Base-by-base conservation (phyloP, 2,888 invertebrate genomes). In the Itoplectis maculator region DNA sequence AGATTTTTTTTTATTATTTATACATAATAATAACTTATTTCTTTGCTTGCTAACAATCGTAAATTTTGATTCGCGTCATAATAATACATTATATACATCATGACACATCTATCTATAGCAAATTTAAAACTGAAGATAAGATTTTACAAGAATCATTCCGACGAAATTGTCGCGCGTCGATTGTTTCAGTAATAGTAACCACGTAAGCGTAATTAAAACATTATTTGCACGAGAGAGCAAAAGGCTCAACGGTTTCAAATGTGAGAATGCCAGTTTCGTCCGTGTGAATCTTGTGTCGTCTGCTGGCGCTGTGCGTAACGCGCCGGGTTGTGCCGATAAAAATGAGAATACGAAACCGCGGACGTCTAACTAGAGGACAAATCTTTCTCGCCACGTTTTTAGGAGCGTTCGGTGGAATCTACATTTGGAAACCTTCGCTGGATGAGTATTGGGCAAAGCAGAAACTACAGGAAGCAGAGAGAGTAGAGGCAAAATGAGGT, bases 371-470 rank as follows among this genome's bases (percentile, higher is more conserved):
- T 13, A 93, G 74, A 83, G 89, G 92, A 72, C 94, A 94, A 88
- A 81, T 94, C 81, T 86, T 91, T 69, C 79, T 95, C 59, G 93
- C 92, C 13, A 88, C 93, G 42, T 81, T 93, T 84, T 83, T 94
- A 68, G 95, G 95, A 35, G 90, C 93, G 70, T 86, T 93, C 59
- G 89, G 93, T 75, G 94, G 94, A 82, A 85, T 93, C 82, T 94
- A 94, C 37, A 93, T 94, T 86, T 94, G 94, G 94, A 93, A 92
- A 87, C 94, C 94, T 1, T 54, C 94, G 7, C 91, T 94, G 2
- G 82, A 87, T 45, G 80, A 89, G 80, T 45, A 83, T 40, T 56
- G 1, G 0, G 9, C 11, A 7, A 51, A 76, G 20, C n/a, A n/a
- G n/a, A n/a, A n/a, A n/a, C n/a, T n/a, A n/a, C n/a, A n/a, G n/a